Evolutionary conservation across 2,797 vertebrate species (phyloP), one percentile per base, ranked within the genome.

Genomic region (Sebastes steindachneri): DNA sequence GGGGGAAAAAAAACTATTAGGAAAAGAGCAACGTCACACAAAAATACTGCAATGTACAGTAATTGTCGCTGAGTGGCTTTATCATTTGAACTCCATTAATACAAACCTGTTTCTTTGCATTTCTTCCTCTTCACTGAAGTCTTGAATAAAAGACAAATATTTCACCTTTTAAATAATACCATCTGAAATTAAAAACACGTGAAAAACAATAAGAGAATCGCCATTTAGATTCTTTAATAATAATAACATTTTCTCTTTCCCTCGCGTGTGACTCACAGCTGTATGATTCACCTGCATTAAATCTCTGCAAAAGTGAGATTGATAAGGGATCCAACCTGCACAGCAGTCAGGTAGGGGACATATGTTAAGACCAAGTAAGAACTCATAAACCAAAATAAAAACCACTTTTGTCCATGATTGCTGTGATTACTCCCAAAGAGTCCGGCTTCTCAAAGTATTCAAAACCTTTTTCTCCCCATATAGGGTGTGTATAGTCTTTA

Each of bases 91-190:
- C 57, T 72, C 26, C 6, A 41, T 68, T 12, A 55, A 63, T 74
- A 77, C 72, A 76, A 80, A 83, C 41, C 62, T 60, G 63, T 73
- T 59, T 72, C 10, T 28, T 48, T 64, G 31, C 54, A 29, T 75
- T 33, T 37, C 41, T 72, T 60, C 68, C 73, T 78, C 29, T 75
- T 77, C 28, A 29, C 2, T 51, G 10, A 54, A 26, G 35, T 76
- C 66, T 58, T 64, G 25, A 79, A 23, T 54, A 35, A 78, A 68
- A 68, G 45, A 68, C 94, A 48, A 95, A 28, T 8, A 35, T 79
- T 70, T 59, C 51, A 37, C 31, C n/a, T 76, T 83, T 83, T 74
- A 83, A 88, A 85, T 80, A 84, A 79, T 12, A 53, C 21, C n/a
- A 81, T 66, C 54, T 68, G 31, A 78, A 81, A 74, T 41, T 33